Conservation (phyloP, 2,888 invertebrate genomes). For the Meteorus cinctellus region DNA sequence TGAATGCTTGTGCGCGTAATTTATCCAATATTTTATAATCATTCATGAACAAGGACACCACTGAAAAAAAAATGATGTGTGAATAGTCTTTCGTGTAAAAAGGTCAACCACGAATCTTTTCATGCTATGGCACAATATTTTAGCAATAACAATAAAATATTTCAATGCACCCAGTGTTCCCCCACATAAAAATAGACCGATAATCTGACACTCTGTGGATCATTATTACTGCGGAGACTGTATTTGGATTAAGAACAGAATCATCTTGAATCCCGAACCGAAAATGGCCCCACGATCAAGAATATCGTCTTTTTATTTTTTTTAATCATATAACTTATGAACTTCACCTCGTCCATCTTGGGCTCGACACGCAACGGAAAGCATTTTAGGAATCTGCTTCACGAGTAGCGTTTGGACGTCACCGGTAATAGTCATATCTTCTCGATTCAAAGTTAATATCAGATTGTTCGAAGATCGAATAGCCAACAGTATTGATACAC, state of each 20-base stretch:
- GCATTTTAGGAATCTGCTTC: not conserved
- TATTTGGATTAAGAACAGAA: no score
- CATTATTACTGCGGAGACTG: no score
- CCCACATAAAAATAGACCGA: no score
- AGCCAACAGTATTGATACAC: not conserved
- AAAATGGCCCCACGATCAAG: no score
- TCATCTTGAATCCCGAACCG: no score
- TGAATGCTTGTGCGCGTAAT: conserved; percentile 48
- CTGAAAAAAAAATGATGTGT: conserved; percentile 44
- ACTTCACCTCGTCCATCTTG: conserved; percentile 11
- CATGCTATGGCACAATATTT: no score
- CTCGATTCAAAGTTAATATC: not conserved
- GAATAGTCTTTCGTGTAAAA: not conserved
- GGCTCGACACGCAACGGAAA: not conserved
- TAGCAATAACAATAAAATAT: no score
- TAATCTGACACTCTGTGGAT: no score
- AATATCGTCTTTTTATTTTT: no score
- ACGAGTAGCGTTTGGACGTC: not conserved
- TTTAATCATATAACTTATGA: not conserved
- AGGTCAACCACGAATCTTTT: no score
- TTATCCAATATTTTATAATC: conserved; percentile 45
- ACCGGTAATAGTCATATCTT: not conserved
- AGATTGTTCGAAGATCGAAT: conserved; percentile 6
- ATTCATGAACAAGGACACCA: conserved; percentile 49
- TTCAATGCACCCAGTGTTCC: no score